These are phyloP conservation scores for Rhopalosiphum nymphaeae DNA, from an alignment of 2,888 invertebrate genomes.

Conservation along the genomic window DNA sequence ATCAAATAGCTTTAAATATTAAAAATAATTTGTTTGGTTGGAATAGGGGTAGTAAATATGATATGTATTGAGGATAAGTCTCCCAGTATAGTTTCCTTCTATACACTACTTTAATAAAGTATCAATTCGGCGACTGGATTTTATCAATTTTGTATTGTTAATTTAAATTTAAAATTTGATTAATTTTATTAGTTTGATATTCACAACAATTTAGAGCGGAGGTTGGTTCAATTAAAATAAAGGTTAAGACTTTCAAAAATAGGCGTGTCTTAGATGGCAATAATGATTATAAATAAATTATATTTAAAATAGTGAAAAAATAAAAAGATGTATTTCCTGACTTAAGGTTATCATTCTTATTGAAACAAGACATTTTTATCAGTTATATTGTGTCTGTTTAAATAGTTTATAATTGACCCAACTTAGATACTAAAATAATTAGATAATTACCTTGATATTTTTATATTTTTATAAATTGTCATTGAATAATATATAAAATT, in stretches of 20 bases:
- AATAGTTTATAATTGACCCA: neutral
- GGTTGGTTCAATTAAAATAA: neutral
- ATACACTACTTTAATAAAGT: neutral
- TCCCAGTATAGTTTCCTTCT: neutral
- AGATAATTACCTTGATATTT: neutral
- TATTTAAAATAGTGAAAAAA: neutral
- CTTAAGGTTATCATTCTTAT: neutral
- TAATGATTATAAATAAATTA: too few relatives aligned
- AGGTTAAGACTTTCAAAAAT: neutral
- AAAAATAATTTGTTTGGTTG: neutral
- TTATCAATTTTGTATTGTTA: neutral
- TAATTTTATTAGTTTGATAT: neutral
- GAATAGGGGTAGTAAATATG: neutral
- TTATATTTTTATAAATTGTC: neutral
- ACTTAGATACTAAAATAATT: conserved; percentile 10
- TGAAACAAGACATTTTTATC: neutral
- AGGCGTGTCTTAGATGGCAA: neutral
- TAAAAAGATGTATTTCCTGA: neutral
- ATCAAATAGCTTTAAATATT: neutral
- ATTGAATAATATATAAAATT: too few relatives aligned
- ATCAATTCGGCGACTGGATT: neutral
- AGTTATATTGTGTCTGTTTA: neutral
- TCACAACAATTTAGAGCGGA: neutral
- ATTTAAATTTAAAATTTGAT: neutral
- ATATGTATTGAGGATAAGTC: neutral